Percentiles rank a stretch among this genome's conserved stretches.
Conservation (phyloP, 2,113 vertebrate species). For the Tautogolabrus adspersus region DNA sequence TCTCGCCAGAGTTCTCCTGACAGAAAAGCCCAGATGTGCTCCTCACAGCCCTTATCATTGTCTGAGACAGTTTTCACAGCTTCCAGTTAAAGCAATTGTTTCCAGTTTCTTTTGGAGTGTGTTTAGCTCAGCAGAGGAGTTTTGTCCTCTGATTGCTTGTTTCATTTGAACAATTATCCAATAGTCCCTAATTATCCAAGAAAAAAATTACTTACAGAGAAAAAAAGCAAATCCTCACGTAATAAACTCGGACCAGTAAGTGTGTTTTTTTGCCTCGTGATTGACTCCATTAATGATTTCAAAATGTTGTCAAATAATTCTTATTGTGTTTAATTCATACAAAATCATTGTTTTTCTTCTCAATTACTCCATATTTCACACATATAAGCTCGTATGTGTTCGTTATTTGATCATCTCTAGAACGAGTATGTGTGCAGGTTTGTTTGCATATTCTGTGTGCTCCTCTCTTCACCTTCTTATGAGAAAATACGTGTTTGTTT, state of each 20-base stretch:
- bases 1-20: no score
- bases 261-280: no score
- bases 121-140: background rate
- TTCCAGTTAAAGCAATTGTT: background rate
- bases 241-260: no score
- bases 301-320: no score
- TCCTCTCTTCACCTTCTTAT: conserved; percentile 6
- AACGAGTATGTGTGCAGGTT: background rate
- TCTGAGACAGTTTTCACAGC: no score
- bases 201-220: background rate
- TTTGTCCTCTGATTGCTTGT: background rate
- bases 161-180: background rate
- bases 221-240: background rate
- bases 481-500: conserved; percentile 3
- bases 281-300: no score
- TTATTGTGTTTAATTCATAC: no score
- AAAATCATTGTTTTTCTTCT: no score
- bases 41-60: background rate
- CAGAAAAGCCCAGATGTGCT: no score
- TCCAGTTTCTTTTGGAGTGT: background rate
- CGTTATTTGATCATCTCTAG: background rate
- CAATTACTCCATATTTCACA: no score
- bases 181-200: background rate
- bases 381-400: background rate
- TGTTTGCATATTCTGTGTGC: background rate